Conservation (phyloP, 2,888 invertebrate species). For the Drepana falcataria region DNA sequence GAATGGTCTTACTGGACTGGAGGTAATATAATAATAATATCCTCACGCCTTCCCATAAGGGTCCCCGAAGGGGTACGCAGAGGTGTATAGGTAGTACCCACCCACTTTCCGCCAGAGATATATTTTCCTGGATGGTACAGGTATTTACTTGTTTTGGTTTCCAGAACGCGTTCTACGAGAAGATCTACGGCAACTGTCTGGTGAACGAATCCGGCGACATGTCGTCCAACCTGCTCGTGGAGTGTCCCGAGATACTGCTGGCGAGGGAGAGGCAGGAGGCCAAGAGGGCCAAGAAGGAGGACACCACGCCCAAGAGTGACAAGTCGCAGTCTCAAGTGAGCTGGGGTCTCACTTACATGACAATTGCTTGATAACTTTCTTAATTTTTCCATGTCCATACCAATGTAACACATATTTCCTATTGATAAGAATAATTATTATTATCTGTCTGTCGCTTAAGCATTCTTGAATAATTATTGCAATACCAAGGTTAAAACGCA, state of each 20-base stretch:
- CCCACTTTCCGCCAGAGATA: not conserved
- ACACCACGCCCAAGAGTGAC: conserved; percentile 54
- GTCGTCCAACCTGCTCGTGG: conserved; percentile 61
- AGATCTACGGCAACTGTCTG: conserved; percentile 90
- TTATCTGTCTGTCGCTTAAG: too few relatives aligned
- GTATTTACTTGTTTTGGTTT: conserved; percentile 8
- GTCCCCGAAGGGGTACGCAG: too few relatives aligned
- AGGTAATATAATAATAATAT: too few relatives aligned
- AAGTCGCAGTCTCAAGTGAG: conserved; percentile 32
- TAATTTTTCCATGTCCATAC: too few relatives aligned
- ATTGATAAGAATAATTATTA: too few relatives aligned
- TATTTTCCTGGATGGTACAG: not conserved
- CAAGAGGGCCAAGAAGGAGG: conserved; percentile 46
- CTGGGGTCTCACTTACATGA: conserved; percentile 18
- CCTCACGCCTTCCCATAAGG: too few relatives aligned
- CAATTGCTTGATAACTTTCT: too few relatives aligned
- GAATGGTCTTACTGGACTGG: too few relatives aligned
- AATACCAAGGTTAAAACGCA: too few relatives aligned
- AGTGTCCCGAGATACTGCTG: conserved; percentile 77
- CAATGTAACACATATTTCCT: too few relatives aligned
- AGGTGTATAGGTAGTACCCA: too few relatives aligned
- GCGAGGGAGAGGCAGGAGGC: conserved; percentile 78
- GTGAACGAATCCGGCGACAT: conserved; percentile 58
- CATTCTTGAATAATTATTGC: too few relatives aligned
- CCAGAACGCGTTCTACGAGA: conserved; percentile 89